A percentile compares a stretch with the other conserved stretches of the same genome.
These are phyloP conservation scores for Alosa sapidissima DNA, from an alignment of 2,797 vertebrate species.

Conservation along the genomic window DNA sequence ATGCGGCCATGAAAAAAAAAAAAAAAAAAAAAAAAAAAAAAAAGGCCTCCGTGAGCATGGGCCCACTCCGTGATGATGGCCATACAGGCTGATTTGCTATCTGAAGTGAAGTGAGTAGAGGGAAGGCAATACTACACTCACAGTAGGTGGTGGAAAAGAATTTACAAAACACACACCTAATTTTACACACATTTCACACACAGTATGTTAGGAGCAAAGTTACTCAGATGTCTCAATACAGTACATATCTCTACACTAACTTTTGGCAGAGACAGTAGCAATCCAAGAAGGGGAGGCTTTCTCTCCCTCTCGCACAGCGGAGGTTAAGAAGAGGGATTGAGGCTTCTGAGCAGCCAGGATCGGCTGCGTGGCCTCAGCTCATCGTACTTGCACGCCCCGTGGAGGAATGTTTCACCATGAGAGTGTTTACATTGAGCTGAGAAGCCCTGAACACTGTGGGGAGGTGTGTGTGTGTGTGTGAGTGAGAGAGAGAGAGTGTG, in stretches of 20 bases:
- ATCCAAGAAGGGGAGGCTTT: neutral
- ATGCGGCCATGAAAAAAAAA: neutral
- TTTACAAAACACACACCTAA: neutral
- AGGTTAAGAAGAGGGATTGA: neutral
- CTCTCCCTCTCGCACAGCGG: neutral
- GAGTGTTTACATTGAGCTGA: slow-evolving; percentile 22
- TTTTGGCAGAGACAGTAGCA: neutral
- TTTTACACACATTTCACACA: neutral
- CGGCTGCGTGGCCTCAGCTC: neutral
- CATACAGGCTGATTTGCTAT: neutral
- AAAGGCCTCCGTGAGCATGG: neutral
- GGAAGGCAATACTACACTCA: neutral
- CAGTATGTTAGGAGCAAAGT: neutral
- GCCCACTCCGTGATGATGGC: neutral
- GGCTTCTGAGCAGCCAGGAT: neutral
- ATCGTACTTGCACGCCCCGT: neutral
- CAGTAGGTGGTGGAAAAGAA: neutral
- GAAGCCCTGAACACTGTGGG: neutral
- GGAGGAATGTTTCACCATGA: slow-evolving; percentile 18
- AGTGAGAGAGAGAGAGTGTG: neutral
- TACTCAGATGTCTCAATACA: neutral
- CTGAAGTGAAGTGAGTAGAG: neutral
- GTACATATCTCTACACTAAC: neutral
- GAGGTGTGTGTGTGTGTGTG: neutral
- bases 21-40: no score